Evolutionary conservation across 2,888 invertebrate genomes (phyloP).

Genomic region (Cheilosia pagana): DNA sequence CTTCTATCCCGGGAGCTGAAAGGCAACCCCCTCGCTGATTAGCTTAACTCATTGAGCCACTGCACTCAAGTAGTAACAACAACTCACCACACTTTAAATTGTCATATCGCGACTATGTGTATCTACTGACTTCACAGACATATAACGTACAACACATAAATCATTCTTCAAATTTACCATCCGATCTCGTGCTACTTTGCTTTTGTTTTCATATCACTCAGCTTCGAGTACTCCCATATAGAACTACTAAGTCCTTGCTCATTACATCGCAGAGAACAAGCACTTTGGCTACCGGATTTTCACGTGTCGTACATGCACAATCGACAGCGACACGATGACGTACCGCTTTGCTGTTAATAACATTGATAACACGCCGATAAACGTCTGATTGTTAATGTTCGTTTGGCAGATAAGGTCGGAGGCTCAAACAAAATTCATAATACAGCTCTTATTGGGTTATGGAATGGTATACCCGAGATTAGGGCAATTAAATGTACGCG

Average conservation of each 20-base stretch:
- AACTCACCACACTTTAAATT: too few relatives aligned
- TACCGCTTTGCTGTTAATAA: constrained; percentile 2
- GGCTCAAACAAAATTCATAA: constrained; percentile 6
- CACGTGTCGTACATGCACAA: neutral
- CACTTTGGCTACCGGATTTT: constrained; percentile 11
- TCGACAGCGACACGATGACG: constrained; percentile 14
- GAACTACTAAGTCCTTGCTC: neutral
- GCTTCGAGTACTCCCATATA: neutral
- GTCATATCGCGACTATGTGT: too few relatives aligned
- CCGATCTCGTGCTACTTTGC: neutral
- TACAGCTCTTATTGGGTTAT: constrained; percentile 11
- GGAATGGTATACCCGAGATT: constrained; percentile 14
- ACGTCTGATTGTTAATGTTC: constrained; percentile 10
- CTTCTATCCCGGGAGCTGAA: too few relatives aligned
- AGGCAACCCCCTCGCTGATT: too few relatives aligned
- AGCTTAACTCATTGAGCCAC: too few relatives aligned
- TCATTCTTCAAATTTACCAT: too few relatives aligned
- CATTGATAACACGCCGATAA: constrained; percentile 25
- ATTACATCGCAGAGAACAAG: neutral
- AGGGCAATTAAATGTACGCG: constrained; percentile 31
- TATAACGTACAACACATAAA: too few relatives aligned
- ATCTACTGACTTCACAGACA: too few relatives aligned
- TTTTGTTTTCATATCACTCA: constrained; percentile 10
- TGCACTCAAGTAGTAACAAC: too few relatives aligned
- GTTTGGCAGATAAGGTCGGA: constrained; percentile 6